Evolutionary conservation across 2,888 invertebrate genomes (phyloP).

Genomic region (Marasmarcha lunaedactyla): DNA sequence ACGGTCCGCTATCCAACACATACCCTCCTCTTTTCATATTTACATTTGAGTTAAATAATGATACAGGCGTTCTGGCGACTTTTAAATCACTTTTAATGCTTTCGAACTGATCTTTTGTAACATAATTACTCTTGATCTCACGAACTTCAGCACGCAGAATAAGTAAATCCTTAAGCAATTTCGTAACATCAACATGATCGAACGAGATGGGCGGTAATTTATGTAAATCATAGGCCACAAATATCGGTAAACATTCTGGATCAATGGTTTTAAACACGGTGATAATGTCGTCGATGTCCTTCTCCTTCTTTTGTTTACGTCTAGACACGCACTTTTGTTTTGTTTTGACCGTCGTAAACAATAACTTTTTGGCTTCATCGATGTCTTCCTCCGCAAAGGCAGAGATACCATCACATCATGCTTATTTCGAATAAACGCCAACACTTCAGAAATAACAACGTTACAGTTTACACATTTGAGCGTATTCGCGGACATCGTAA

Average conservation of each 20-base stretch:
- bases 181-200: background rate
- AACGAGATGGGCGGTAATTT: background rate
- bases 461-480: slow-evolving; percentile 1
- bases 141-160: background rate
- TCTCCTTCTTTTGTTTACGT: background rate
- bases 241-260: background rate
- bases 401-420: background rate
- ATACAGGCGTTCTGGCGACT: slow-evolving; percentile 1
- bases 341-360: background rate
- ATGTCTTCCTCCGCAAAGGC: background rate
- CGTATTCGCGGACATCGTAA: slow-evolving; percentile 1
- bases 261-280: background rate
- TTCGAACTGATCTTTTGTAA: too few relatives aligned
- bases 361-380: background rate
- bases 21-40: too few relatives aligned
- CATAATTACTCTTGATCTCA: too few relatives aligned
- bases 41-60: too few relatives aligned
- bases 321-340: background rate
- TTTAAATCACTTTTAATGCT: background rate
- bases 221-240: background rate
- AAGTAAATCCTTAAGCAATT: background rate
- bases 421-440: slow-evolving; percentile 1
- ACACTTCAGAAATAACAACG: background rate
- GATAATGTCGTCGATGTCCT: background rate
- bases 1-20: too few relatives aligned